Evolutionary conservation across 2,797 vertebrate genomes (phyloP).

Genomic region (Valencia hispanica): DNA sequence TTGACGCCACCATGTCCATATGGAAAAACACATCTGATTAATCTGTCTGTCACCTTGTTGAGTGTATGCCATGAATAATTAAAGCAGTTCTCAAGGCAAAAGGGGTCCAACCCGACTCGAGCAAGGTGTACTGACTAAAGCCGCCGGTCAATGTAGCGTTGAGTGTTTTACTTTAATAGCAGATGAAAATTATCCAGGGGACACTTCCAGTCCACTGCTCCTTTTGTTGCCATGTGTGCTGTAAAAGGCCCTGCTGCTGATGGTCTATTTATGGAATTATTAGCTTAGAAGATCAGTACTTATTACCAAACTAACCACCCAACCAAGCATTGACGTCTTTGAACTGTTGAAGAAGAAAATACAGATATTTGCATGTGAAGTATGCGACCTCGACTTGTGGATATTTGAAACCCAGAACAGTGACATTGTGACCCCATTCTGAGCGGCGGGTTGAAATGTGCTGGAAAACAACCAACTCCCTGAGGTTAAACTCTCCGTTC

Average conservation of each 20-base stretch:
- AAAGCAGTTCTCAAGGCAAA: neutral
- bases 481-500: constrained; percentile 17
- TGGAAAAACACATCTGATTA: neutral
- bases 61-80: neutral
- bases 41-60: neutral
- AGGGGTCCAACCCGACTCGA: neutral
- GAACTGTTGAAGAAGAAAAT: neutral
- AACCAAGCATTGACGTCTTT: neutral
- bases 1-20: too few species aligned
- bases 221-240: too few species aligned
- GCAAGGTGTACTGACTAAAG: neutral
- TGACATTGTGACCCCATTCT: neutral
- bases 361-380: neutral
- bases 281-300: neutral
- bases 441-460: constrained; percentile 3
- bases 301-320: neutral
- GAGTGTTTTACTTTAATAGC: neutral
- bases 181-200: neutral
- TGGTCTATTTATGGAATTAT: neutral
- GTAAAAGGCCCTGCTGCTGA: neutral
- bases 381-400: neutral
- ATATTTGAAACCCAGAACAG: neutral
- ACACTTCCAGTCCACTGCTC: neutral
- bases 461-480: neutral
- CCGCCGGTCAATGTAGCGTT: neutral